Conservation (phyloP, 2,888 invertebrate species). For the Tolmerus cingulatus region DNA sequence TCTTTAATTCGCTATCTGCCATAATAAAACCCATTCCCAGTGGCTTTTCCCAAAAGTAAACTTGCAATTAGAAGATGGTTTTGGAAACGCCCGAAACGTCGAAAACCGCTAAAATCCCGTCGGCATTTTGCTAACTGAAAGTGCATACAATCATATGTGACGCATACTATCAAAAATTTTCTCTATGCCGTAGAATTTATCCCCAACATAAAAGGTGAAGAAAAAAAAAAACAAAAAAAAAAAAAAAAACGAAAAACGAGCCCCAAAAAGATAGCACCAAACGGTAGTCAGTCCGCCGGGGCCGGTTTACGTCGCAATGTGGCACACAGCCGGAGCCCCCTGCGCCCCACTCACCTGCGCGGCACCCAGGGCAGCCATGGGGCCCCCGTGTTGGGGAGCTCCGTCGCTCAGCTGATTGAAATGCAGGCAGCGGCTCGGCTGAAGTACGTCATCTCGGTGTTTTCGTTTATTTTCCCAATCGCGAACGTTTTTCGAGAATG, state of each 20-base stretch:
- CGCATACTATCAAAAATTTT: neutral
- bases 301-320: neutral
- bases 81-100: neutral
- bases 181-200: neutral
- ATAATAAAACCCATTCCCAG: neutral
- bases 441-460: conserved; percentile 20
- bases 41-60: neutral
- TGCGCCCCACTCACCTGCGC: neutral
- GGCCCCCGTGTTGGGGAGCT: neutral
- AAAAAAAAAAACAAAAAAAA: neutral
- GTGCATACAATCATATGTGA: neutral
- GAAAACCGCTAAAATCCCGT: neutral
- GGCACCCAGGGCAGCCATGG: neutral
- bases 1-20: neutral
- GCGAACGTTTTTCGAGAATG: conserved; percentile 19
- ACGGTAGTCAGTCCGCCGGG: neutral
- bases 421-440: neutral
- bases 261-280: neutral
- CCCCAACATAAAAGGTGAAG: neutral
- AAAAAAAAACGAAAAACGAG: neutral
- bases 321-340: neutral
- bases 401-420: conserved; percentile 28
- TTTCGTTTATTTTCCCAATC: conserved; percentile 25
- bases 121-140: neutral
- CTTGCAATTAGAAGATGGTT: neutral